Percentiles rank a stretch among this genome's conserved stretches.
These are phyloP conservation scores for Drosophila melanogaster DNA, from an alignment of 1,140 invertebrate genomes.

Conservation along the genomic window DNA sequence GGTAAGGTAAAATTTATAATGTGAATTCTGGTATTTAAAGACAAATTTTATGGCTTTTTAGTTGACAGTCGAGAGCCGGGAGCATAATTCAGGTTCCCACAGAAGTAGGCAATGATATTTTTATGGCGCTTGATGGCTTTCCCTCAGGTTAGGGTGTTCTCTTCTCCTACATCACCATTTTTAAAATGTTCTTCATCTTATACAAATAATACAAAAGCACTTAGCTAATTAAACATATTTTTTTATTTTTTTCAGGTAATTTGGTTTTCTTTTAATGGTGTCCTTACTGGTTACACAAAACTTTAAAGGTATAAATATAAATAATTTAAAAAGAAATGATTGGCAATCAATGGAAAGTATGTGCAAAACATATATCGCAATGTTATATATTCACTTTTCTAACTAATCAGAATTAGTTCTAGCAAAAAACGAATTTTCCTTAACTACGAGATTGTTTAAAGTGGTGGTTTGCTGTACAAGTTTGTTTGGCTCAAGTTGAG, in stretches of 20 bases:
- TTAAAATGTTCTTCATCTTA: too few relatives aligned
- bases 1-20: constrained; percentile 43
- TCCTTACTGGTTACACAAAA: neutral
- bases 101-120: constrained; percentile 14
- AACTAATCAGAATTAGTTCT: neutral
- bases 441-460: neutral
- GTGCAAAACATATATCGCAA: too few relatives aligned
- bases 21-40: constrained; percentile 37
- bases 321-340: too few relatives aligned
- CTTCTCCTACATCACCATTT: neutral
- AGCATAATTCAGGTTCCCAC: constrained; percentile 19
- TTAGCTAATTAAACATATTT: constrained; percentile 12
- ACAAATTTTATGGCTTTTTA: constrained; percentile 59
- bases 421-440: too few relatives aligned
- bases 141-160: too few relatives aligned
- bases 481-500: neutral
- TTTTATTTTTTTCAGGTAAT: constrained; percentile 50
- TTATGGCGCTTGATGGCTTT: constrained; percentile 4
- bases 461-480: neutral
- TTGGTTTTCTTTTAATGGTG: neutral
- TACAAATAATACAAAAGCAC: neutral
- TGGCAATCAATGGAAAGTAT: too few relatives aligned
- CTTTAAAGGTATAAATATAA: neutral
- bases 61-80: constrained; percentile 44
- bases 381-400: neutral